Evolutionary conservation across 2,113 vertebrate species (phyloP).

Genomic region (Gallinago jamesoni): DNA sequence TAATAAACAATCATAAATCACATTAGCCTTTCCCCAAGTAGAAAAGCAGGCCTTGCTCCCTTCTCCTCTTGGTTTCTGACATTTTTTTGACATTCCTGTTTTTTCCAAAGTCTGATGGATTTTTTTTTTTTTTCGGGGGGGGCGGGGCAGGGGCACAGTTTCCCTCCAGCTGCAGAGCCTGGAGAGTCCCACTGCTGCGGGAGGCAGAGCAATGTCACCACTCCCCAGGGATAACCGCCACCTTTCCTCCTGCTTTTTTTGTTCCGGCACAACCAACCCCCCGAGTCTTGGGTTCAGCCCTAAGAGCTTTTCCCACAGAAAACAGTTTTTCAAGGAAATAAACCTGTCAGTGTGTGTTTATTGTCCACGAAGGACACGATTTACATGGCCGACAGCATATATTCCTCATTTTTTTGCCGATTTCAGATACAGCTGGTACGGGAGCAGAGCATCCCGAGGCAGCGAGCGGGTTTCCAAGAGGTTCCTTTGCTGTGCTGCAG

Average conservation of each 20-base stretch:
- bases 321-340: not conserved
- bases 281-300: not conserved
- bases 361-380: not conserved
- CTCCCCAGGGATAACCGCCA: not conserved
- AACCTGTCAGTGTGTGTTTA: not conserved
- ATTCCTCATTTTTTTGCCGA: not conserved
- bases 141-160: too few species aligned
- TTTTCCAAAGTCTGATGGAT: not conserved
- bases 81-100: not conserved
- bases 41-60: not conserved
- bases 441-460: not conserved
- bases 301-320: not conserved
- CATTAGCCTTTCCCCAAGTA: fast-evolving
- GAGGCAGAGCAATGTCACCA: not conserved
- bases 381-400: not conserved
- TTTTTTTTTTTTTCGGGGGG: too few species aligned
- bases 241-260: not conserved
- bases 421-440: not conserved
- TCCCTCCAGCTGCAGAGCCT: not conserved
- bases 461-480: fast-evolving
- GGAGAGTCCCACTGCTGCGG: fast-evolving
- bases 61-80: not conserved
- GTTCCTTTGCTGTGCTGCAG: not conserved
- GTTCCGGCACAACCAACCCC: not conserved
- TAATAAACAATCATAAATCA: not conserved